Base-by-base conservation (phyloP, 2,113 vertebrate species). In the Epinephelus lanceolatus region DNA sequence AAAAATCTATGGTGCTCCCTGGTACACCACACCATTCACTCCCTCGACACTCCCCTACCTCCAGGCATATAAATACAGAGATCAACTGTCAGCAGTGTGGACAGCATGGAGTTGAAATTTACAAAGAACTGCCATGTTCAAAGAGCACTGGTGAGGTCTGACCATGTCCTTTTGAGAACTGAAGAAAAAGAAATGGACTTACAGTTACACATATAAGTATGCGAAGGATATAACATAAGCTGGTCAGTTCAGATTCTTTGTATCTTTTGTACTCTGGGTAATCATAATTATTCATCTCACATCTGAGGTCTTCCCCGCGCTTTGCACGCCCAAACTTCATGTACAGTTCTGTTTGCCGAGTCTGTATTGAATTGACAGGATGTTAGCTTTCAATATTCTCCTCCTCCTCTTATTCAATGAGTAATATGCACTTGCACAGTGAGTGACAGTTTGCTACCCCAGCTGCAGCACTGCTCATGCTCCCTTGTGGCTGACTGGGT, bases 301-400 rank as follows among this genome's bases (percentile, higher is more conserved):
- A 71, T 66, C 23, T 42, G 53, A 70, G 62, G 51, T 72, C 61
- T 52, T n/a, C 42, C 5, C 13, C 25, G 7, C 25, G 9, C 37
- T 47, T 51, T 53, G 51, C 57, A 56, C 1, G 0, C 42, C 57
- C 15, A 17, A 57, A 70, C 42, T 27, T 51, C 61, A 72, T 74
- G 55, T 52, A 53, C 0, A 5, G 8, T 60, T 76, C n/a, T 77
- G 71, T 82, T 90, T 86, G 69, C 72, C 7, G 51, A 69, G 72
- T 47, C 69, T 83, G 53, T 83, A 76, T 56, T 76, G 69, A 82
- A 71, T 5, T 74, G 73, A 30, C 47, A 69, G 49, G 56, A 71
- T 89, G 76, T 86, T 83, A 81, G 81, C 82, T 83, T 79, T 88
- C 84, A 80, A 80, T 87, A 76, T 88, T 40, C 57, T 75, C 71